Percentiles rank a stretch among this genome's conserved stretches.
These are phyloP conservation scores for Selene dorsalis DNA, from an alignment of 2,797 vertebrate genomes.

Conservation along the genomic window DNA sequence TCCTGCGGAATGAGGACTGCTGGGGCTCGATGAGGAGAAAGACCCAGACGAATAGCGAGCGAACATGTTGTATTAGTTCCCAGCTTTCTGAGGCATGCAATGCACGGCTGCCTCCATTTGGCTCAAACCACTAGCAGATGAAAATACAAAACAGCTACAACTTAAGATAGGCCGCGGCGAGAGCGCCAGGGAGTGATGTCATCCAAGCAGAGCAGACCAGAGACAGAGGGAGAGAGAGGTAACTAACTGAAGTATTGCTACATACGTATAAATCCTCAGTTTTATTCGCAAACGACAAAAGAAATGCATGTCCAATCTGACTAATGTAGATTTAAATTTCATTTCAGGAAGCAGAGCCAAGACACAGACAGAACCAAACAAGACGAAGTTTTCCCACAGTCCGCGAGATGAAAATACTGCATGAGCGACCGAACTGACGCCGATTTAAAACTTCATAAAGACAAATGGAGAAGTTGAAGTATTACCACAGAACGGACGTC, in stretches of 20 bases:
- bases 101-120: conserved; percentile 80
- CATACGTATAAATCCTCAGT: conserved; percentile 57
- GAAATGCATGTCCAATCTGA: conserved; percentile 51
- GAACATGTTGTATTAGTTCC: conserved; percentile 80
- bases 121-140: conserved; percentile 81
- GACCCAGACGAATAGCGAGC: conserved; percentile 61
- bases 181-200: conserved; percentile 79
- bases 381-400: conserved; percentile 51
- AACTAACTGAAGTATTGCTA: conserved; percentile 69
- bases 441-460: conserved; percentile 21
- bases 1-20: conserved; percentile 65
- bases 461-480: conserved; percentile 14
- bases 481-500: conserved; percentile 1
- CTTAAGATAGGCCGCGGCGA: conserved; percentile 66
- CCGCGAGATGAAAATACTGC: conserved; percentile 33
- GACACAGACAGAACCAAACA: conserved; percentile 53
- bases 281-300: conserved; percentile 45
- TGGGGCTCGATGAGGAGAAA: conserved; percentile 57
- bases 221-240: conserved; percentile 45
- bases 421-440: conserved; percentile 19
- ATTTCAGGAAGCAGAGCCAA: conserved; percentile 42
- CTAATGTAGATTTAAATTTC: conserved; percentile 58
- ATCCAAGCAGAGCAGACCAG: conserved; percentile 61
- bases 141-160: conserved; percentile 83
- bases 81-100: conserved; percentile 81